Evolutionary conservation across 2,797 vertebrate genomes (phyloP), one percentile per base, ranked within the genome.

Genomic region (Selene dorsalis): DNA sequence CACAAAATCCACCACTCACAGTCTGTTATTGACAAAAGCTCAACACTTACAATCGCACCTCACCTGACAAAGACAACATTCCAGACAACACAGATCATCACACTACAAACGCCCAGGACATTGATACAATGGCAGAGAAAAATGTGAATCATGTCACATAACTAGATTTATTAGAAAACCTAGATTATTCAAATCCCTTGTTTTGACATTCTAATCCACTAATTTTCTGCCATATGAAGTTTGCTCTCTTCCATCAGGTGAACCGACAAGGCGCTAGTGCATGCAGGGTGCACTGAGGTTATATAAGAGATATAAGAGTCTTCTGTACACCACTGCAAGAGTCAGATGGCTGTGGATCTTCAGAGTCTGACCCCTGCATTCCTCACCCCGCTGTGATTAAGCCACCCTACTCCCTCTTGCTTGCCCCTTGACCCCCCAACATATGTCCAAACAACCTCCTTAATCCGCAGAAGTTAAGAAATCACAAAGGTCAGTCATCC

Each of bases 361-460:
- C 65, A 60, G 63, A 55, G 71, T 82, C 79, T 89, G 85, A 94
- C 90, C 92, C 75, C 73, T 85, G 86, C 92, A 93, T 94, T 94
- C 92, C 91, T 91, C 90, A 91, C 87, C 76, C 82, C 53, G 68
- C 83, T 85, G 87, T 73, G 75, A 92, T 87, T 79, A 83, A 90
- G 78, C 82, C 74, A 69, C 73, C 69, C 71, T 35, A 69, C 79
- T 87, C 82, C 77, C 87, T 78, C 80, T 78, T 26, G n/a, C 22
- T 70, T 88, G 75, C 85, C 90, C 90, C 87, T 77, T 89, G 90
- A 89, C 90, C 90, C 79, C 79, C 70, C 26, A 55, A 88, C 88
- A 92, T 91, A 92, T 91, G 87, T 93, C 91, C 85, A 93, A 94
- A 93, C 90, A 92, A 84, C 76, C 77, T 84, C 85, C 80, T 89